Evolutionary conservation across 1,140 invertebrate genomes (phyloP), one percentile per base, ranked within the genome.

Genomic region (Apis florea): DNA sequence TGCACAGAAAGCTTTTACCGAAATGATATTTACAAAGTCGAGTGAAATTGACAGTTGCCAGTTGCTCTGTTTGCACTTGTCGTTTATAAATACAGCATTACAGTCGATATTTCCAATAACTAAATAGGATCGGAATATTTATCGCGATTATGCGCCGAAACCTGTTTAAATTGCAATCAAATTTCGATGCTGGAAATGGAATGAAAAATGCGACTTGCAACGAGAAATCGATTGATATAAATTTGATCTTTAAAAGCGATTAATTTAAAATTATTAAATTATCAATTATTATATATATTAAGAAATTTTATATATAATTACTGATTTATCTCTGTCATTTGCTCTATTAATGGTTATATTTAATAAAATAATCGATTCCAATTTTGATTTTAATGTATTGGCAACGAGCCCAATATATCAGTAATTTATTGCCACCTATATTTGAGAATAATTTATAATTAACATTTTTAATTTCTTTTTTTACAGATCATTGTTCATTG

Each of bases 11-110:
- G 79, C 71, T 75, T 74, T 74, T 53, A 53, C 1, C 53, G 51
- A 79, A 56, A 66, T 56, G 78, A 81, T 67, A 81, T 67, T 81
- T 75, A 75, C 79, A 51, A 68, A 81, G 19, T 81, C 17, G 8
- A 75, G 54, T 49, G 72, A 67, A 53, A 68, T 51, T 64, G 53
- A 67, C 72, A 75, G 26, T 19, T 11, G 21, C 1, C 15, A 4
- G 15, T 3, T 59, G 79, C 47, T 56, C 31, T 66, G 31, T 74
- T 61, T 24, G 54, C 12, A 13, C 15, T 58, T 21, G 70, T n/a
- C n/a, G 61, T 51, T 81, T 68, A 75, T 3, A 26, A 47, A 58
- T 24, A 67, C 31, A n/a, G 26, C 51, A 24, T 67, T 72, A 64
- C 26, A n/a, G 8, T 19, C 24, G n/a, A 81, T 13, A 51, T 59